phyloP scores from a whole-genome alignment of 1,140 invertebrate genomes.

The Drosophila burlai region DNA sequence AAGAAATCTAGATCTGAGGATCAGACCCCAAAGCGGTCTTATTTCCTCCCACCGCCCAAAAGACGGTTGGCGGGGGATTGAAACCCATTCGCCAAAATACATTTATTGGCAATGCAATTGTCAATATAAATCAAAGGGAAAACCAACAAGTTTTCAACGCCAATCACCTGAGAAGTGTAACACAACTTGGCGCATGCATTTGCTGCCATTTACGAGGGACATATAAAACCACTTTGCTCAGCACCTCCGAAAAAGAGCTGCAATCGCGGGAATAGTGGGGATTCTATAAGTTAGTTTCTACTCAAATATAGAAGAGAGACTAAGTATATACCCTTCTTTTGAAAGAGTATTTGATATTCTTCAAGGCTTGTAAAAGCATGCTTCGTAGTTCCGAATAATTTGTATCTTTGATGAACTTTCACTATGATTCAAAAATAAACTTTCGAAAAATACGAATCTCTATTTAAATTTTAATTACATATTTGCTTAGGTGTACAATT shows the following conservation, averaged over 20 bases:
- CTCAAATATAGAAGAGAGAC: neutral
- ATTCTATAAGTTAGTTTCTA: neutral
- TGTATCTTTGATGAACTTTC: neutral
- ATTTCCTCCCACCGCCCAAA: neutral
- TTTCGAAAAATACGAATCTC: no score
- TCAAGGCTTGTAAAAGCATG: neutral
- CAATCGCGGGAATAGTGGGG: neutral
- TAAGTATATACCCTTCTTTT: neutral
- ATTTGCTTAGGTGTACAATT: no score
- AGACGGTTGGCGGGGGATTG: neutral
- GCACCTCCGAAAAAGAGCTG: neutral
- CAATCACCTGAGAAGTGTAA: conserved; percentile 31
- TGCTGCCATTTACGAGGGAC: conserved; percentile 36
- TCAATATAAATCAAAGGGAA: conserved; percentile 52
- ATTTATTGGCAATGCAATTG: conserved; percentile 44
- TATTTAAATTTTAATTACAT: no score
- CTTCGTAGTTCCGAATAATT: neutral
- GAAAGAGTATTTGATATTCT: neutral
- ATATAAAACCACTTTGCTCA: conserved; percentile 45
- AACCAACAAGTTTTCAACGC: conserved; percentile 14
- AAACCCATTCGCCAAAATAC: conserved; percentile 10
- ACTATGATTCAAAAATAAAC: neutral
- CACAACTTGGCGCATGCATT: conserved; percentile 28
- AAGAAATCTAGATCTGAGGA: neutral
- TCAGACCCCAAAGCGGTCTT: conserved; percentile 4